Evolutionary conservation across 2,888 invertebrate species (phyloP).

Genomic region (Epistrophe grossulariae): DNA sequence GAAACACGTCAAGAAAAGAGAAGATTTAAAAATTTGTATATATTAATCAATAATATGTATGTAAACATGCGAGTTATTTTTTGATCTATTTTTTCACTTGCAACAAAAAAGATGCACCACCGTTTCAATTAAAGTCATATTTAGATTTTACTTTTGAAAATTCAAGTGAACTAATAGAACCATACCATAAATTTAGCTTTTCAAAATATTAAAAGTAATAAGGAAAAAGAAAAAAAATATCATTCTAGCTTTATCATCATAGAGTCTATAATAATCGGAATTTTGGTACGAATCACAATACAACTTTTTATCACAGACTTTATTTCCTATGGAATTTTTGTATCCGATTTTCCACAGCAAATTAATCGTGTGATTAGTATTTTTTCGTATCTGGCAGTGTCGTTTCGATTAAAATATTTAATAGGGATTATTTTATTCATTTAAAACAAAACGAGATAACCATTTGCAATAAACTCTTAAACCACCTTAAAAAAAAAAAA

Average conservation of each 20-base stretch:
- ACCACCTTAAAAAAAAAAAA: constrained; percentile 53
- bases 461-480: constrained; percentile 58
- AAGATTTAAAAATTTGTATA: constrained; percentile 45
- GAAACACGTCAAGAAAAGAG: constrained; percentile 12
- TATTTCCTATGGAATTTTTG: not conserved
- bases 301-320: too few species aligned
- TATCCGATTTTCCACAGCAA: not conserved
- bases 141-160: not conserved
- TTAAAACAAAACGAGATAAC: not conserved
- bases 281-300: not conserved
- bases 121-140: constrained; percentile 7
- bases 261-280: not conserved
- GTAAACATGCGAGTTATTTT: constrained; percentile 12
- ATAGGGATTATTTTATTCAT: not conserved
- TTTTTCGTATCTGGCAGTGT: not conserved
- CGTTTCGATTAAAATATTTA: not conserved
- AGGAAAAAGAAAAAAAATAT: too few species aligned
- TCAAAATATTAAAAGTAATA: not conserved
- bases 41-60: constrained; percentile 38
- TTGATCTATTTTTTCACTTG: constrained; percentile 25
- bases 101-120: constrained; percentile 12
- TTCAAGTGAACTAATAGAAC: not conserved
- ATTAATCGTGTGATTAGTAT: not conserved
- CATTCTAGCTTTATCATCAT: too few species aligned
- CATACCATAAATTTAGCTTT: not conserved